These are phyloP conservation scores for Agapornis canus DNA, from an alignment of 2,797 vertebrate species.

Conservation along the genomic window DNA sequence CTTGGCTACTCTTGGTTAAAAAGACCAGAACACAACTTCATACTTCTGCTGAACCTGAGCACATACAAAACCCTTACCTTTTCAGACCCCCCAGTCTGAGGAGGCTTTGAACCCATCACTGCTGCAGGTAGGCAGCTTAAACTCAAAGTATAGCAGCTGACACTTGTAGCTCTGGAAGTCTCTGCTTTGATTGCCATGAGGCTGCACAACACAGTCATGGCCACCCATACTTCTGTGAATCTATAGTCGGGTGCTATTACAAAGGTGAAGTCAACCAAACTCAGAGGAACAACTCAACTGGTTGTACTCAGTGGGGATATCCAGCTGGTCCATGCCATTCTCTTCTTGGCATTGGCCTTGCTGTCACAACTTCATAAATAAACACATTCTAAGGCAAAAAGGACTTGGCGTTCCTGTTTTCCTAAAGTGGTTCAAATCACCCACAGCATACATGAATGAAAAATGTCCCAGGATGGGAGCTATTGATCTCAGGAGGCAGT, in stretches of 20 bases:
- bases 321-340: slow-evolving; percentile 44
- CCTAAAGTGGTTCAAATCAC: slow-evolving; percentile 35
- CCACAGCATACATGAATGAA: neutral
- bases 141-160: neutral
- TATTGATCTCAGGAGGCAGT: slow-evolving; percentile 56
- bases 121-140: neutral
- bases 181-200: neutral
- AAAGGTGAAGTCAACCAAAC: neutral
- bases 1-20: neutral
- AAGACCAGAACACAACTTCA: neutral
- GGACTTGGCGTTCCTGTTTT: neutral
- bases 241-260: neutral
- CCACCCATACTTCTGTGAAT: neutral
- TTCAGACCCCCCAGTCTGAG: accelerated
- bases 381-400: slow-evolving; percentile 11
- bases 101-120: neutral
- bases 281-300: neutral
- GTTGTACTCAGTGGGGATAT: neutral
- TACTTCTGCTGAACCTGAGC: neutral
- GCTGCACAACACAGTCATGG: neutral
- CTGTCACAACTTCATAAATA: slow-evolving; percentile 57
- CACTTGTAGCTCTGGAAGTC: neutral
- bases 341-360: neutral
- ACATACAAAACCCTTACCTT: accelerated
- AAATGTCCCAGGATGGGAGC: slow-evolving; percentile 26